Conservation (phyloP, 2,113 vertebrate species). For the Spermophilus dauricus region DNA sequence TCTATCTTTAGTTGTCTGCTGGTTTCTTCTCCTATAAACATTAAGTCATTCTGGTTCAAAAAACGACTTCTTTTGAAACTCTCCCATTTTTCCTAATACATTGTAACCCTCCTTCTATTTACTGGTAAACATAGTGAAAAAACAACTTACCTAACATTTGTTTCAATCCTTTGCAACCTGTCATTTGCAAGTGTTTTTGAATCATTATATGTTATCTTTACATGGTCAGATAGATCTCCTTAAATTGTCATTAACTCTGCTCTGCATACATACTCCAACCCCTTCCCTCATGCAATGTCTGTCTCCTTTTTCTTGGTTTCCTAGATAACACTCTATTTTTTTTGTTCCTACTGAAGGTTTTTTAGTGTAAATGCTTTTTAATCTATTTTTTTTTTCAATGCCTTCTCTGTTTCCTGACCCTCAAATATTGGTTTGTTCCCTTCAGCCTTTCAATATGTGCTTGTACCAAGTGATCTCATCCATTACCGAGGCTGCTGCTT, state of each 20-base stretch:
- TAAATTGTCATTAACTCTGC: not conserved
- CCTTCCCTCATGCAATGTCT: not conserved
- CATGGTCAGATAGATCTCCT: not conserved
- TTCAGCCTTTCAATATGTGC: not conserved
- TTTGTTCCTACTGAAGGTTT: not conserved
- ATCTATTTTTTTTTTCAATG: conserved; percentile 36
- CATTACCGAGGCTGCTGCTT: not conserved
- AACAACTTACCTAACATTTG: not conserved
- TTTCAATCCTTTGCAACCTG: not conserved
- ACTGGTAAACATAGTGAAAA: not conserved
- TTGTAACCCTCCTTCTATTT: not conserved
- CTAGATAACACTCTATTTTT: not conserved
- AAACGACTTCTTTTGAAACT: not conserved
- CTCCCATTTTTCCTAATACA: not conserved
- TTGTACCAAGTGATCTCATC: not conserved
- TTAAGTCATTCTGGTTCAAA: not conserved
- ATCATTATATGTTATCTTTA: not conserved
- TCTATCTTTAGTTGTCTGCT: not conserved
- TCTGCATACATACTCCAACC: not conserved
- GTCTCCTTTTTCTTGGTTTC: not conserved
- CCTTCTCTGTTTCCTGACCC: not conserved
- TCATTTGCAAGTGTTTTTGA: not conserved
- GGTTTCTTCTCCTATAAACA: not conserved
- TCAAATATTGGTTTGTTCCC: not conserved
- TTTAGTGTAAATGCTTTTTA: not conserved